Base-by-base conservation (phyloP, 2,113 vertebrate species). In the Natator depressus region DNA sequence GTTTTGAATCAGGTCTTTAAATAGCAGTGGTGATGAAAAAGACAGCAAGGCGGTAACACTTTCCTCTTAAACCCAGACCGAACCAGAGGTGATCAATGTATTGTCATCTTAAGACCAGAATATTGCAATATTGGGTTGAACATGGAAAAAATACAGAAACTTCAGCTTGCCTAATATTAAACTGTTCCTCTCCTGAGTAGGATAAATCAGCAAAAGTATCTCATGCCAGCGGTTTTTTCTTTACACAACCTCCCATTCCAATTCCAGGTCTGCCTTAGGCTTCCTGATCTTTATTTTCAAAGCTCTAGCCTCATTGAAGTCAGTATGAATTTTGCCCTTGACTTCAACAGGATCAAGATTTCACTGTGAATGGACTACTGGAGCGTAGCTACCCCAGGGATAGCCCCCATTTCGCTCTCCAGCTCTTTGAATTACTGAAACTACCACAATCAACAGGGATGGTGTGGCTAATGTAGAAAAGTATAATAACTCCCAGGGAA, bases 151-250 rank as follows among this genome's bases (percentile, higher is more conserved):
- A 8, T 5, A 17, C 1, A 82, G 62, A 24, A 11, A 6, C 5
- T 20, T 89, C 62, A 19, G 16, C 53, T 84, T 59, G 38, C 79
- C 31, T 22, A 42, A 10, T 38, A 79, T 12, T 82, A 55, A 16
- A 5, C 1, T 1, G 47, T 81, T 75, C 42, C 5, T 46, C 6
- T 76, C 27, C 65, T 79, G 8, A 0, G 7, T 22, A 29, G 82
- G 91, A 65, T 1, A 11, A 29, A 9, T 12, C 51, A 38, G 47
- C 49, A 9, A 88, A 10, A 57, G 22, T 2, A 29, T 4, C 22
- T 11, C 6, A 53, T 17, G 47, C 10, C 5, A 19, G 16, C 1
- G 0, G 1, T 51, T 0, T 57, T 13, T 24, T 6, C 24, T 10
- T 6, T 1, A 57, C 38, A 46, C 57, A 57, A 29, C 2, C 11